Conservation (phyloP, 2,888 invertebrate genomes). For the Cryptosula pallasiana region DNA sequence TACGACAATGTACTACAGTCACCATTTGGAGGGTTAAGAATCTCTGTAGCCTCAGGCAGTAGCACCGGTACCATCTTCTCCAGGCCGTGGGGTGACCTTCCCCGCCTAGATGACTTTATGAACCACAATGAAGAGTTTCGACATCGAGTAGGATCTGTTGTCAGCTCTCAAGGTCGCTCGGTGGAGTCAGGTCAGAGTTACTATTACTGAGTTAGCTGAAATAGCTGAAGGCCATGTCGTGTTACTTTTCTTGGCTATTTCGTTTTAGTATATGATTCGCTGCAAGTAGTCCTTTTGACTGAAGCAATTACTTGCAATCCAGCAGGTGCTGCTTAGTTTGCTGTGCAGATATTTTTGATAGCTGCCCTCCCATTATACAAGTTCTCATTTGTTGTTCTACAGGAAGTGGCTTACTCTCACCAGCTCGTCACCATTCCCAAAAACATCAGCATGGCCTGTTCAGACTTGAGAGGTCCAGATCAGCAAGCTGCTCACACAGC, state of each 20-base stretch:
- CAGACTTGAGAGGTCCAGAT: neutral
- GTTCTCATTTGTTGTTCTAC: no score
- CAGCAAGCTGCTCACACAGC: neutral
- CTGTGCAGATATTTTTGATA: no score
- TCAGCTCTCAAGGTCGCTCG: conserved; percentile 20
- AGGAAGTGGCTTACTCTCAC: neutral
- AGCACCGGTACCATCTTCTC: conserved; percentile 16
- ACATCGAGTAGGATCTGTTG: conserved; percentile 9
- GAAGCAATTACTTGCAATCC: no score
- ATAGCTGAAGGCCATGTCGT: no score
- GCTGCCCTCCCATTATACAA: no score
- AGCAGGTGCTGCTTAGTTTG: no score
- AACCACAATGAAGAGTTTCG: conserved; percentile 15
- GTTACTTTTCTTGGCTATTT: no score
- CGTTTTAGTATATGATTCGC: no score
- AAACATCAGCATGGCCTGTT: neutral
- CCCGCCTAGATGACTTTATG: neutral
- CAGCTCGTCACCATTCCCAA: neutral
- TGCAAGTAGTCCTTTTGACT: no score
- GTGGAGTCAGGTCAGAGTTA: neutral
- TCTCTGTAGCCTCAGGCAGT: conserved; percentile 15
- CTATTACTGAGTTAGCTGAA: no score
- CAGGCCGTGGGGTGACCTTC: conserved; percentile 16
- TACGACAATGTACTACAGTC: conserved; percentile 22
- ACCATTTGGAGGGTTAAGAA: conserved; percentile 1